Evolutionary conservation across 1,140 invertebrate species (phyloP).

Genomic region (Danaus plexippus): DNA sequence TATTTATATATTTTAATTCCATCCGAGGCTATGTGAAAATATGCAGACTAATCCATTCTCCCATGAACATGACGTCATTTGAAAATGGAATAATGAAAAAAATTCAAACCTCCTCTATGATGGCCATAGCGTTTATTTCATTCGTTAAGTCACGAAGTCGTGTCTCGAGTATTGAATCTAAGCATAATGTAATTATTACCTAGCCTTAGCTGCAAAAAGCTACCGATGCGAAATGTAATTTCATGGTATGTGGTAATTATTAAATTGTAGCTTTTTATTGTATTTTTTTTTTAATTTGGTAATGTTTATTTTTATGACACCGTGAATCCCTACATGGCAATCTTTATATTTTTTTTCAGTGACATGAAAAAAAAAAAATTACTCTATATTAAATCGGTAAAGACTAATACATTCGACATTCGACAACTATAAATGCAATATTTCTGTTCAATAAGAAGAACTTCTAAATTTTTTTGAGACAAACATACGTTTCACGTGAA

Average conservation of each 20-base stretch:
- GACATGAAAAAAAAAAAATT: too few relatives aligned
- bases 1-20: conserved; percentile 20
- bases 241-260: conserved; percentile 11
- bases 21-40: conserved; percentile 22
- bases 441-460: too few relatives aligned
- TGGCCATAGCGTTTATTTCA: conserved; percentile 37
- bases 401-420: too few relatives aligned
- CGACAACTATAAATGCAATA: too few relatives aligned
- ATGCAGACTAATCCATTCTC: too few relatives aligned
- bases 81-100: not conserved
- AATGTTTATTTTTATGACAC: not conserved
- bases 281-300: not conserved
- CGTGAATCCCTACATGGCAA: too few relatives aligned
- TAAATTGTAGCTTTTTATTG: too few relatives aligned
- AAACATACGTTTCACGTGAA: too few relatives aligned
- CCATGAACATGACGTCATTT: too few relatives aligned
- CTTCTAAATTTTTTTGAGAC: too few relatives aligned
- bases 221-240: conserved; percentile 29
- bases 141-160: conserved; percentile 45
- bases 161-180: conserved; percentile 26
- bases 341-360: too few relatives aligned
- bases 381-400: too few relatives aligned
- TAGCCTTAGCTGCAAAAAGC: conserved; percentile 30
- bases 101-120: conserved; percentile 42
- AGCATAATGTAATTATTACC: conserved; percentile 29